Evolutionary conservation across 2,888 invertebrate species (phyloP).

Genomic region (Leptinotarsa tumamoca): DNA sequence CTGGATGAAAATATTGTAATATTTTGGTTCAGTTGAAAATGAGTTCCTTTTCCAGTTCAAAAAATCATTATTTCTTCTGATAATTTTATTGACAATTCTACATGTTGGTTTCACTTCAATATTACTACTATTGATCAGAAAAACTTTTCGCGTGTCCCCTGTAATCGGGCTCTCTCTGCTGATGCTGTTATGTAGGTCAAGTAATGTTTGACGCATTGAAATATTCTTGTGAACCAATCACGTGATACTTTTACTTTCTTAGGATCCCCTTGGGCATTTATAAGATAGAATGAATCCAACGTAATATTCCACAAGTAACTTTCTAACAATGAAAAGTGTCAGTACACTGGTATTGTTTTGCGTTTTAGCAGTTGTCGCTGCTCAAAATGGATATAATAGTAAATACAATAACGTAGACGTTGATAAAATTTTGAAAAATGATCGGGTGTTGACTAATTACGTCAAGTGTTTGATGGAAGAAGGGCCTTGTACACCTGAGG

Average conservation of each 20-base stretch:
- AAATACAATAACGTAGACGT: slow-evolving; percentile 79
- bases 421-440: slow-evolving; percentile 75
- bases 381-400: slow-evolving; percentile 68
- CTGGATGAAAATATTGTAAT: no score
- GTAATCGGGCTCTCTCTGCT: slow-evolving; percentile 1
- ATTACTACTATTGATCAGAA: background rate
- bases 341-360: slow-evolving; percentile 22
- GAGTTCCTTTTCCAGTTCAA: no score
- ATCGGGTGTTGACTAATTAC: slow-evolving; percentile 75
- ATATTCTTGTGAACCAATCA: slow-evolving; percentile 41
- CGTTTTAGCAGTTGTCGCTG: slow-evolving; percentile 10
- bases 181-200: slow-evolving; percentile 43
- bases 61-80: no score
- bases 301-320: slow-evolving; percentile 33
- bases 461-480: slow-evolving; percentile 74
- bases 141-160: background rate
- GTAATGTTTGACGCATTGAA: slow-evolving; percentile 24
- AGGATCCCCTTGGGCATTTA: slow-evolving; percentile 52
- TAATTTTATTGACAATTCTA: background rate
- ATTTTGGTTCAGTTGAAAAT: no score
- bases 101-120: background rate
- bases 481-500: slow-evolving; percentile 78
- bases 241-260: slow-evolving; percentile 59
- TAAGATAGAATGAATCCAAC: slow-evolving; percentile 41
- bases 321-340: slow-evolving; percentile 31